These are phyloP conservation scores for Peucedramus taeniatus DNA, from an alignment of 2,113 vertebrate species.

Conservation along the genomic window DNA sequence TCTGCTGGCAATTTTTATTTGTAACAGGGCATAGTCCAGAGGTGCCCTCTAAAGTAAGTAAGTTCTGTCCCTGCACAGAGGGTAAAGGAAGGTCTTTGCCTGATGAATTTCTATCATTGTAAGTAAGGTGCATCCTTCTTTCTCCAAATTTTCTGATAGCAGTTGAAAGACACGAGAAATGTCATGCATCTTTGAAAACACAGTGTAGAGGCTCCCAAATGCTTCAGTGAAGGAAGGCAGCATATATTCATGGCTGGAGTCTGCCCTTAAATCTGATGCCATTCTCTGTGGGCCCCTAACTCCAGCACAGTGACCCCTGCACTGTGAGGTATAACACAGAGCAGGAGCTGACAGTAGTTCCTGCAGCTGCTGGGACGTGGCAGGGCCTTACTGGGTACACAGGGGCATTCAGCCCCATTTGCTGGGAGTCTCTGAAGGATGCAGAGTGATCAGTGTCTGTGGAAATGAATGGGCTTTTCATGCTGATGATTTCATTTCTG, in stretches of 20 bases:
- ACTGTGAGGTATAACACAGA: not conserved
- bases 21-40: not conserved
- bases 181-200: not conserved
- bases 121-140: not conserved
- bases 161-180: not conserved
- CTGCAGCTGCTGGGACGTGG: not conserved
- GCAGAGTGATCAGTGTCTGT: not conserved
- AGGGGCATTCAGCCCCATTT: not conserved
- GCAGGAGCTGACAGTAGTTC: not conserved
- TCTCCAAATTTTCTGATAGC: not conserved
- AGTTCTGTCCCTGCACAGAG: not conserved
- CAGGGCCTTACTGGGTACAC: not conserved
- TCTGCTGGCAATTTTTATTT: not conserved
- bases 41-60: not conserved
- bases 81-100: not conserved
- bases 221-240: not conserved
- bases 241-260: not conserved
- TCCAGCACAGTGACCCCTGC: not conserved
- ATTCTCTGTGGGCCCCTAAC: not conserved
- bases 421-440: not conserved
- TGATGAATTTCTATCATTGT: not conserved
- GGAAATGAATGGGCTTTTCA: constrained; percentile 51
- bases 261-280: not conserved
- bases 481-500: constrained; percentile 38
- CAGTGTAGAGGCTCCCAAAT: not conserved